Conservation (phyloP, 1,140 invertebrate genomes). For the Pantala flavescens region DNA sequence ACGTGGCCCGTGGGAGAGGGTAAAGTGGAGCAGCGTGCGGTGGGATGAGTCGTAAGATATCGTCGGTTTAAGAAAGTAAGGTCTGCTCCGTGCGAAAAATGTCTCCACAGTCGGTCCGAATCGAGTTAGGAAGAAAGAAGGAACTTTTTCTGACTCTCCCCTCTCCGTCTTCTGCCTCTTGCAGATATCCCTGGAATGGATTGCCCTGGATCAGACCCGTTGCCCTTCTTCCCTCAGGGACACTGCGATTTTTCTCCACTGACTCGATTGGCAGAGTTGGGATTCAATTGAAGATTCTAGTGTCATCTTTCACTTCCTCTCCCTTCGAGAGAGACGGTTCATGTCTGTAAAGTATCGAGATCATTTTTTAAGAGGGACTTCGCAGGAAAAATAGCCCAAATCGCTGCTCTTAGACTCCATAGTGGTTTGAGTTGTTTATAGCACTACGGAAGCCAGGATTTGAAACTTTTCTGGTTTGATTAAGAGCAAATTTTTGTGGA, state of each 20-base stretch:
- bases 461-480: too few species aligned
- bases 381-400: too few species aligned
- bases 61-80: background rate
- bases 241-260: background rate
- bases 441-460: too few species aligned
- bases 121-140: background rate
- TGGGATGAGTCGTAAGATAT: background rate
- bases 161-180: background rate
- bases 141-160: background rate
- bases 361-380: too few species aligned
- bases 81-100: background rate
- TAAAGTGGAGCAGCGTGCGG: background rate
- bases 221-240: background rate
- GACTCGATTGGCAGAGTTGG: background rate
- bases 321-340: background rate
- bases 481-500: too few species aligned
- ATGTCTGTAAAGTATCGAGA: too few species aligned
- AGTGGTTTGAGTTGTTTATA: too few species aligned
- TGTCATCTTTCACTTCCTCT: background rate
- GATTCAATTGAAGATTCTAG: background rate
- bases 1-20: background rate
- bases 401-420: too few species aligned
- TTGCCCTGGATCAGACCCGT: background rate
- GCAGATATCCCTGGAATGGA: background rate
- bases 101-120: background rate